Conservation (phyloP, 2,888 invertebrate genomes). For the Linnaemya vulpina region DNA sequence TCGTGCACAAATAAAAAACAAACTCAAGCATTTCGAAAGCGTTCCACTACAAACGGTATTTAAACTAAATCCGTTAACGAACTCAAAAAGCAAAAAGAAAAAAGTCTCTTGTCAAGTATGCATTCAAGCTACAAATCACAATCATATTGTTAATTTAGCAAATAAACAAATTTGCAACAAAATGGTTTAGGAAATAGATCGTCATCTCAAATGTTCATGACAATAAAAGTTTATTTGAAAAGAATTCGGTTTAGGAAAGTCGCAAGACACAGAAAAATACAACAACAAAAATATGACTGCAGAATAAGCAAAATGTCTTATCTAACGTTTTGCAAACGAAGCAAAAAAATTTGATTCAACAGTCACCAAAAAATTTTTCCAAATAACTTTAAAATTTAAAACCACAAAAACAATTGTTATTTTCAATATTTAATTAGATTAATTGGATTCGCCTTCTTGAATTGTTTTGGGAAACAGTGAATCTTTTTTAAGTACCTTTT, state of each 20-base stretch:
- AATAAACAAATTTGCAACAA: background rate
- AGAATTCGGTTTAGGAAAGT: background rate
- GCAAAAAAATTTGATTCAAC: too few species aligned
- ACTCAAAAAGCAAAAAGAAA: background rate
- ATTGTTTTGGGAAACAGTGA: too few species aligned
- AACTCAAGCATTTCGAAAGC: conserved; percentile 16
- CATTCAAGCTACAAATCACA: conserved; percentile 17
- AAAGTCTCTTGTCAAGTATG: conserved; percentile 9
- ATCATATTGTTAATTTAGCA: conserved; percentile 26
- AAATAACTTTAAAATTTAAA: too few species aligned
- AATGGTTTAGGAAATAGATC: background rate
- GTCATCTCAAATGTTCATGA: background rate
- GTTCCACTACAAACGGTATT: conserved; percentile 21
- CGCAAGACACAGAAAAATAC: background rate
- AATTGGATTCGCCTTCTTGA: too few species aligned
- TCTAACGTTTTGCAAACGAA: too few species aligned
- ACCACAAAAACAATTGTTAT: too few species aligned
- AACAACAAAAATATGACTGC: too few species aligned
- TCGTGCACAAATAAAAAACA: conserved; percentile 36
- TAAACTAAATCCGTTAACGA: conserved; percentile 18
- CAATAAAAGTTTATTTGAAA: background rate
- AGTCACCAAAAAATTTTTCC: too few species aligned
- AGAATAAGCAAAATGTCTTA: too few species aligned
- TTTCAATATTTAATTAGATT: too few species aligned
- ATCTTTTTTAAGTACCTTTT: too few species aligned